Conservation (phyloP, 2,888 invertebrate species). For the Selenia dentaria region DNA sequence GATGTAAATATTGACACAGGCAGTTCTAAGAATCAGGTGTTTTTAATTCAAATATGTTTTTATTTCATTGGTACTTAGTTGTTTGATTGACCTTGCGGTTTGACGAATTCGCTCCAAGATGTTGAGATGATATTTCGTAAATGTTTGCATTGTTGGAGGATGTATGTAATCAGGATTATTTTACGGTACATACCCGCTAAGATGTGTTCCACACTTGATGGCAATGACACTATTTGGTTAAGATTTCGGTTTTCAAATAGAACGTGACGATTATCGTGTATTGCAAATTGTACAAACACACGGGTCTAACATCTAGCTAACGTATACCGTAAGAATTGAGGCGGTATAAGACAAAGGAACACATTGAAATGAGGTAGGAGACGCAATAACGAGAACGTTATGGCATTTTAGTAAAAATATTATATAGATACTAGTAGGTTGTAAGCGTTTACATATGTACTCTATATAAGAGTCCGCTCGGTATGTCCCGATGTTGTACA, state of each 20-base stretch:
- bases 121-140: conserved; percentile 14
- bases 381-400: no score
- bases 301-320: no score
- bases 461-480: no score
- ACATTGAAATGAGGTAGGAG: no score
- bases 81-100: conserved; percentile 23
- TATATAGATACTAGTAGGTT: no score
- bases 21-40: conserved; percentile 30
- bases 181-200: neutral
- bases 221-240: conserved; percentile 11
- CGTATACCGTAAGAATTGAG: no score
- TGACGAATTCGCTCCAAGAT: neutral
- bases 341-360: no score
- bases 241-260: conserved; percentile 3
- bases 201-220: conserved; percentile 1
- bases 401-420: no score
- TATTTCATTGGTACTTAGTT: conserved; percentile 9
- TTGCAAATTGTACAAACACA: no score
- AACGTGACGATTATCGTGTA: conserved; percentile 2
- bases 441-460: no score
- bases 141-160: conserved; percentile 4
- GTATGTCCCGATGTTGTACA: no score
- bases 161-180: conserved; percentile 2
- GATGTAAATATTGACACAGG: conserved; percentile 35
- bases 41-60: conserved; percentile 22